Conservation (phyloP, 2,888 invertebrate species). For the Coelopa pilipes region DNA sequence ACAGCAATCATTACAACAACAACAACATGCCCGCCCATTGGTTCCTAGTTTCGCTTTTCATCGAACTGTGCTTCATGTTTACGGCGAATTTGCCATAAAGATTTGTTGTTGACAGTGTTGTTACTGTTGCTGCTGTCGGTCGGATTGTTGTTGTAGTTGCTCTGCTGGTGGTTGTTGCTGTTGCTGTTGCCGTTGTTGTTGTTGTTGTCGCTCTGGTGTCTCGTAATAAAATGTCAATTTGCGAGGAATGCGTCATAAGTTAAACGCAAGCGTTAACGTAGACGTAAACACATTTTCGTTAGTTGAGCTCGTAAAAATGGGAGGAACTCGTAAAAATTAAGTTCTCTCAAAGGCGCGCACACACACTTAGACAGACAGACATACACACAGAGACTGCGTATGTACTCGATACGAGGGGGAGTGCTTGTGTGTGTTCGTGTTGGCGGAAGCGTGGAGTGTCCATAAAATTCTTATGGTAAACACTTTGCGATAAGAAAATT, state of each 20-base stretch:
- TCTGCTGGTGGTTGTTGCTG: slow-evolving; percentile 1
- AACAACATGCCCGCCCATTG: background rate
- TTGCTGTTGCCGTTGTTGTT: slow-evolving; percentile 18
- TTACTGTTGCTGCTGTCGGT: slow-evolving; percentile 17
- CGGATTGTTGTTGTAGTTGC: background rate
- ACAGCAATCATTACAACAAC: too few relatives aligned
- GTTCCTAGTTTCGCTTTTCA: background rate
- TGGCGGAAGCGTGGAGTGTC: background rate
- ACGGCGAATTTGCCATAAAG: slow-evolving; percentile 23
- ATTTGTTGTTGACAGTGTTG: slow-evolving; percentile 23
- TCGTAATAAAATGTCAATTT: slow-evolving; percentile 30
- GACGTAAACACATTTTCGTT: slow-evolving; percentile 13
- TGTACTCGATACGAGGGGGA: too few relatives aligned
- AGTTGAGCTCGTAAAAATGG: background rate
- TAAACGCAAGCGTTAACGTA: slow-evolving; percentile 18
- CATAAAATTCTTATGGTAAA: slow-evolving; percentile 13
- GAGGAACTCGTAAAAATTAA: slow-evolving; percentile 10
- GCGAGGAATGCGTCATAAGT: slow-evolving; percentile 28
- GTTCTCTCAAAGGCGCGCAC: slow-evolving; percentile 21
- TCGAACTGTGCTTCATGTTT: slow-evolving; percentile 27
- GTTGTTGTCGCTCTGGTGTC: background rate
- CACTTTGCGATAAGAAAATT: slow-evolving; percentile 9
- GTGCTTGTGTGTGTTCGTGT: background rate
- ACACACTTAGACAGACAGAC: too few relatives aligned
- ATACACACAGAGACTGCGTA: too few relatives aligned